Base-by-base conservation (phyloP, 2,888 invertebrate genomes). In the Anodontia alba region DNA sequence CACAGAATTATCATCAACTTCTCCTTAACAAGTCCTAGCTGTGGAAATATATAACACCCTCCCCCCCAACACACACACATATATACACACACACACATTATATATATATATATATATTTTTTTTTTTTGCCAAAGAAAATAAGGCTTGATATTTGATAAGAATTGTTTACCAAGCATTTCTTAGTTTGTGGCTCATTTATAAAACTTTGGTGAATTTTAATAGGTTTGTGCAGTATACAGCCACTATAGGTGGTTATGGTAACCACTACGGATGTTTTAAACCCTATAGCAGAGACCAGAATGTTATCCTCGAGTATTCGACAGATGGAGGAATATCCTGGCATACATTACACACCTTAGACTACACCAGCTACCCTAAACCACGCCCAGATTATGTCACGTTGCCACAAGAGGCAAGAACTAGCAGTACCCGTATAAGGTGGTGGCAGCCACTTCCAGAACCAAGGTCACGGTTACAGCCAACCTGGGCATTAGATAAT, bases 401-500 rank as follows among this genome's bases (percentile, higher is more conserved):
- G 17, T 87, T 94, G 2, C 94, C 94, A 0, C 85, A 85, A 15
- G 76, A 83, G 23, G 93, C 94, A 1, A 87, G 93, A 38, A 92
- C 93, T 10, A 81, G 88, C 26, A 90, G 89, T 73, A 93, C 94
- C 15, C 84, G 92, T 1, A 80, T 94, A 5, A 87, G 93, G 42
- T 92, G 94, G 93, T 92, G 93, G 92, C 93, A 94, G 80, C 89
- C 92, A 26, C 76, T 88, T n/a, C 83, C 90, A 15, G 83, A 82
- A 23, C 84, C 85, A 29, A 80, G 78, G 1, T 66, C 54, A 5
- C 72, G 87, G 17, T 78, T 84, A 8, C 87, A 90, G 2, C 92
- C 93, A 12, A 89, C 92, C n/a, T 94, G 95, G 94, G 90, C 93
- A 15, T 73, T 95, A n/a, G 95, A 95, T 87, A 90, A 95, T 83